phyloP scores from a whole-genome alignment of 37 sponge, comb jelly and placozoan genomes.

The Corticium candelabrum region DNA sequence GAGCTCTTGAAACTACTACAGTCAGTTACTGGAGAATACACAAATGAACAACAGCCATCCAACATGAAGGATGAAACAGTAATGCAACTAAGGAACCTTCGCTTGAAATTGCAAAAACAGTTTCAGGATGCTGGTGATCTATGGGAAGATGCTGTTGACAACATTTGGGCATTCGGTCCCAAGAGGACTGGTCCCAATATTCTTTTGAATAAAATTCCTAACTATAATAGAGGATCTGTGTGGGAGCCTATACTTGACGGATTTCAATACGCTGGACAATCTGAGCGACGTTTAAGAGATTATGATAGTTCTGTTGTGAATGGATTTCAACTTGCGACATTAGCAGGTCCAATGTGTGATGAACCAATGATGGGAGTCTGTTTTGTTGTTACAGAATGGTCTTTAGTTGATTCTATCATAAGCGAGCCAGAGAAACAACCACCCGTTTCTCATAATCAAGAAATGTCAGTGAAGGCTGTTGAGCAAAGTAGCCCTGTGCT shows the following conservation, averaged over 20 bases:
- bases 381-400: conserved; percentile 63
- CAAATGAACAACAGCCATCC: background rate
- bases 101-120: conserved; percentile 12
- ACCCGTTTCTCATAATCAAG: background rate
- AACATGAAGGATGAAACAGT: conserved; percentile 22
- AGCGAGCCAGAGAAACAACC: background rate
- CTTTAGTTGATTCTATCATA: background rate
- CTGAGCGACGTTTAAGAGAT: conserved; percentile 23
- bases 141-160: conserved; percentile 43
- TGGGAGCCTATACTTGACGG: conserved; percentile 29
- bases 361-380: conserved; percentile 89
- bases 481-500: background rate
- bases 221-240: conserved; percentile 48
- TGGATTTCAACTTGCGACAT: conserved; percentile 89
- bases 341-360: conserved; percentile 95
- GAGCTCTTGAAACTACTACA: conserved; percentile 31
- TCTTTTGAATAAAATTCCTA: conserved; percentile 47
- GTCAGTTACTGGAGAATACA: background rate
- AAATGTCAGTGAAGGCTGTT: background rate
- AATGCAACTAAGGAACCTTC: conserved; percentile 25
- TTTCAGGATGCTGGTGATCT: conserved; percentile 23
- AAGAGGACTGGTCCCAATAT: conserved; percentile 72
- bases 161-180: conserved; percentile 88
- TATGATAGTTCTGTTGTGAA: conserved; percentile 68
- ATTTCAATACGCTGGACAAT: background rate